Conservation (phyloP, 2,113 vertebrate genomes). For the Vidua chalybeata region DNA sequence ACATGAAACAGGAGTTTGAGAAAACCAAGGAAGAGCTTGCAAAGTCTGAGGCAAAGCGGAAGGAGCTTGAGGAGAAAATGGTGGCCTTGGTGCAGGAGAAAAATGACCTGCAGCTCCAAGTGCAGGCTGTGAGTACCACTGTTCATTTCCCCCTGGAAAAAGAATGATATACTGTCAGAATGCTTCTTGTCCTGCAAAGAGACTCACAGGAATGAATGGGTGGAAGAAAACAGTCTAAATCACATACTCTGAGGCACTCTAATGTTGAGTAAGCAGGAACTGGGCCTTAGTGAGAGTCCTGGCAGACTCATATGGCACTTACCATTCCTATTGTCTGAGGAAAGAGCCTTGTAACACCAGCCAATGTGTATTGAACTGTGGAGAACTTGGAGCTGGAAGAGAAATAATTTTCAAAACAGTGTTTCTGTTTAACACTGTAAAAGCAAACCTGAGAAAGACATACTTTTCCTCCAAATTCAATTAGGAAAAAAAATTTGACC, state of each 20-base stretch:
- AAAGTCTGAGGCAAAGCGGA: conserved; percentile 83
- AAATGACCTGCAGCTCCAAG: conserved; percentile 86
- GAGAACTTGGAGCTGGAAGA: not conserved
- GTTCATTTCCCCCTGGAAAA: not conserved
- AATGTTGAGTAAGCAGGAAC: not conserved
- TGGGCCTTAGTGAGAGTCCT: not conserved
- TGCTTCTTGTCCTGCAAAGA: not conserved
- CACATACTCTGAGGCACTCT: not conserved
- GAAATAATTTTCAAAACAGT: not conserved
- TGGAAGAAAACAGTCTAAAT: not conserved
- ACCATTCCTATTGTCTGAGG: not conserved
- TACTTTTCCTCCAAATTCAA: not conserved
- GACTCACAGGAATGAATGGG: not conserved
- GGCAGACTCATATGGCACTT: not conserved
- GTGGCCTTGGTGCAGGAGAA: conserved; percentile 76
- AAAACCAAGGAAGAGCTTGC: conserved; percentile 87
- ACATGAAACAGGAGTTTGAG: conserved; percentile 73
- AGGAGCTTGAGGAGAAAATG: conserved; percentile 79
- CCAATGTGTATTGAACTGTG: not conserved
- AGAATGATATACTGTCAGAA: not conserved
- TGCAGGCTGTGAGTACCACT: conserved; percentile 79
- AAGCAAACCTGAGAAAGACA: not conserved
- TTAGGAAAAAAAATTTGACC: not conserved
- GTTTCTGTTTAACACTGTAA: not conserved
- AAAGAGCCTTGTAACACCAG: not conserved